Conservation (phyloP, 2,888 invertebrate species). For the Dione vanillae region DNA sequence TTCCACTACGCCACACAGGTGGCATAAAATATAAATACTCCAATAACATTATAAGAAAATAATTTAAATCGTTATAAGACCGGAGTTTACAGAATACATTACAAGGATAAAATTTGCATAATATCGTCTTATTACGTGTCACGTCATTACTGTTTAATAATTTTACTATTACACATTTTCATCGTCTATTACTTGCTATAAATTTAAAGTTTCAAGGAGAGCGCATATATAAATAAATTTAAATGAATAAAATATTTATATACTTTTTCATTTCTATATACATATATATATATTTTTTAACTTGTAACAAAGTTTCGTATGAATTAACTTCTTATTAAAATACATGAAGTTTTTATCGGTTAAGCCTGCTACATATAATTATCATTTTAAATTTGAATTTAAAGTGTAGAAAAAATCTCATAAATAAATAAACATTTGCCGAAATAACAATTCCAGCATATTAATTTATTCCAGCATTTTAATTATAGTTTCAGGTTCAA, state of each 20-base stretch:
- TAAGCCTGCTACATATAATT: neutral
- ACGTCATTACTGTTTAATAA: neutral
- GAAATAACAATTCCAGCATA: too few relatives aligned
- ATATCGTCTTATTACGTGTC: neutral
- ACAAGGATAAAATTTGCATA: neutral
- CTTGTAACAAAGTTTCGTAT: neutral
- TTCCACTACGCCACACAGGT: too few relatives aligned
- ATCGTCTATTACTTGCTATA: neutral
- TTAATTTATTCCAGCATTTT: too few relatives aligned
- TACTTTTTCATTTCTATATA: too few relatives aligned
- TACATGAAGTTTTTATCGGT: neutral
- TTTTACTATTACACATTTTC: neutral
- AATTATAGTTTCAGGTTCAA: too few relatives aligned
- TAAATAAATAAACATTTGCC: neutral
- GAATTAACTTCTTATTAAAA: neutral
- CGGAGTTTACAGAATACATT: neutral
- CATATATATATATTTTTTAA: neutral
- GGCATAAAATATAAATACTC: neutral
- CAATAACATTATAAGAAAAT: neutral
- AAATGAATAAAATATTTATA: neutral
- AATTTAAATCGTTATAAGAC: neutral
- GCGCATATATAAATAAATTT: neutral
- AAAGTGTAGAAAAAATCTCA: neutral
- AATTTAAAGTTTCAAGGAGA: neutral
- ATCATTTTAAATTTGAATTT: neutral